Evolutionary conservation across 2,113 vertebrate genomes (phyloP), one percentile per base, ranked within the genome.

Genomic region (Leucoraja erinaceus): DNA sequence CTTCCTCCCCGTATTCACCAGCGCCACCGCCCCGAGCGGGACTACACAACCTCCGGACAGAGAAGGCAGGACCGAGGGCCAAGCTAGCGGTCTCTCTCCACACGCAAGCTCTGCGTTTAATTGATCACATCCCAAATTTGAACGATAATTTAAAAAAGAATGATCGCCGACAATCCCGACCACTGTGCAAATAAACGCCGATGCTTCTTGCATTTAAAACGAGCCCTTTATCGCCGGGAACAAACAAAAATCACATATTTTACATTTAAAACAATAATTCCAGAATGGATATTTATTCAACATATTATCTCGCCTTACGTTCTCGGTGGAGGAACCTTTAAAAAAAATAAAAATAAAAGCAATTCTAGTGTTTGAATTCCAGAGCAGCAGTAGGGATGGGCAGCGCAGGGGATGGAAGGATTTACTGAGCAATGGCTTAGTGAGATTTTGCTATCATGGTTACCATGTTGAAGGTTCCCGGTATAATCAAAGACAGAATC

Each of bases 1-100:
- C 93, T 68, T 47, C 56, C 63, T 70, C 86, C n/a, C 88, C 18
- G 18, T 31, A 70, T 90, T 68, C 63, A 90, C 31, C n/a, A 66
- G 63, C 59, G 11, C 31, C 61, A 61, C 83, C 10, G 28, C 83
- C 25, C 28, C 81, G 25, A 86, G n/a, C 6, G 63, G 9, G 63
- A 66, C 5, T 66, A 66, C 63, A 12, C 11, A 68, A 5, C 16
- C 16, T 18, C 70, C 14, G 70, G 70, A 22, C 14, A 18, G 68
- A 18, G 68, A 18, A 70, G 68, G 68, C 12, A 70, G 68, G 68
- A 18, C 12, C 18, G 70, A 22, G 70, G 70, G 18, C 16, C 16
- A 72, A 22, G 14, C 1, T 5, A 22, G 70, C 70, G 22, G 70
- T 4, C 70, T 20, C 16, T 31, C 56, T 11, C 56, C 5, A 61